Evolutionary conservation across 2,113 vertebrate genomes (phyloP), one percentile per base, ranked within the genome.

Genomic region (Calyptommatus sinebrachiatus): DNA sequence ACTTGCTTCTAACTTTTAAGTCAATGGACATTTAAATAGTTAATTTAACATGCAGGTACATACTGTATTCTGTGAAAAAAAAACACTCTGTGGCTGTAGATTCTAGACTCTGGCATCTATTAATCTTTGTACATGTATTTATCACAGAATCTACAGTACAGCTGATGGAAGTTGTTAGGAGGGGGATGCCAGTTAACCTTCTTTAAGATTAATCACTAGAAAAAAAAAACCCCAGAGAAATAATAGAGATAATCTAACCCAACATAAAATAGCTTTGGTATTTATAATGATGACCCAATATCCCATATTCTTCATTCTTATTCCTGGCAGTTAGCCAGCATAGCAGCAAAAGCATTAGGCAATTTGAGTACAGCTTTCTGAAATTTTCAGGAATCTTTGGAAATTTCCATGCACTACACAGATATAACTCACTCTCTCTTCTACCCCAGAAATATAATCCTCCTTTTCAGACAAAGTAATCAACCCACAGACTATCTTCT

Each of bases 371-470:
- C 79, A 84, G 80, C 77, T 83, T 78, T 80, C 81, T 46, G 88
- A 5, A 0, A 79, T 70, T 85, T 67, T 31, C 79, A 77, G 74
- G 79, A 79, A 82, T 74, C 69, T 78, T 83, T 74, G 71, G 82
- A 90, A 89, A 87, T 79, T 86, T 84, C 83, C 83, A 75, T 85
- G 88, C 88, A 84, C 83, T 66, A 29, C 72, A 73, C 61, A 80
- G 68, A 61, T 71, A 72, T 63, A 77, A 18, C 9, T 67, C 50
- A 31, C n/a, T 46, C 71, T 84, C 74, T 46, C 80, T 82, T 63
- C 41, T 61, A 24, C 21, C 8, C 81, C 22, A 16, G 18, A n/a
- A 28, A 57, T 29, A 31, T 73, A 28, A 31, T 10, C 83, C 60
- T 79, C 79, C 83, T 70, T 20, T 41, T 66, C 22, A 41, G 48